Percentiles rank a stretch among this genome's conserved stretches.
phyloP scores from a whole-genome alignment of 2,113 vertebrate species.

The Collichthys lucidus region DNA sequence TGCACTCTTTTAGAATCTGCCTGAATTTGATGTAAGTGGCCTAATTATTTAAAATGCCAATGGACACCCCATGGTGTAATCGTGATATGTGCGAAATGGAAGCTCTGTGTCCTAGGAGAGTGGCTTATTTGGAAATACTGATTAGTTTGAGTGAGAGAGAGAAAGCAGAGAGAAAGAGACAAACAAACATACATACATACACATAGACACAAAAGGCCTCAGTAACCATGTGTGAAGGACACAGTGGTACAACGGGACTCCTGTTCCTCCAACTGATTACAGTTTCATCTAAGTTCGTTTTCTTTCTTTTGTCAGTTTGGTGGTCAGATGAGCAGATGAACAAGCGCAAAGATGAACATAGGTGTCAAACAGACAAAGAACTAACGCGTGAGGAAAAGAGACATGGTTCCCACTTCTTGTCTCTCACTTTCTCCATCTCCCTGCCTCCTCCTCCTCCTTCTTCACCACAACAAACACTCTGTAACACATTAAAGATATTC shows the following conservation, averaged over 20 bases:
- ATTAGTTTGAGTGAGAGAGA: slow-evolving; percentile 35
- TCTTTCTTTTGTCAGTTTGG: slow-evolving; percentile 39
- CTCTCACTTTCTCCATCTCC: slow-evolving; percentile 33
- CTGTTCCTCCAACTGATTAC: slow-evolving; percentile 54
- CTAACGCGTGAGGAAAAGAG: slow-evolving; percentile 2
- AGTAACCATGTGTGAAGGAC: slow-evolving; percentile 69
- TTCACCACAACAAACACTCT: slow-evolving; percentile 40
- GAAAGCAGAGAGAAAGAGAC: slow-evolving; percentile 27
- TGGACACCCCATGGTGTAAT: slow-evolving; percentile 50
- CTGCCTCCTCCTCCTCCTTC: not conserved
- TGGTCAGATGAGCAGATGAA: slow-evolving; percentile 51
- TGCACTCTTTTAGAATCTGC: slow-evolving; percentile 71
- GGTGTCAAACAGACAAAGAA: slow-evolving; percentile 48
- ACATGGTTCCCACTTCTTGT: not conserved
- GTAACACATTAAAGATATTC: slow-evolving; percentile 68
- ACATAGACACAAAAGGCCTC: slow-evolving; percentile 28
- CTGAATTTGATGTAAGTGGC: slow-evolving; percentile 72
- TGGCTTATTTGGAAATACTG: slow-evolving; percentile 64
- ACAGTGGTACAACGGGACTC: not conserved
- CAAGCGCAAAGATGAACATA: slow-evolving; percentile 45
- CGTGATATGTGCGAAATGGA: slow-evolving; percentile 44
- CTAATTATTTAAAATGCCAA: slow-evolving; percentile 75
- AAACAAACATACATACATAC: not conserved
- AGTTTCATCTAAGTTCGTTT: slow-evolving; percentile 49
- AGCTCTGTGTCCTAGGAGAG: slow-evolving; percentile 35